Conservation (phyloP, 2,113 vertebrate species). For the Holacanthus passer region DNA sequence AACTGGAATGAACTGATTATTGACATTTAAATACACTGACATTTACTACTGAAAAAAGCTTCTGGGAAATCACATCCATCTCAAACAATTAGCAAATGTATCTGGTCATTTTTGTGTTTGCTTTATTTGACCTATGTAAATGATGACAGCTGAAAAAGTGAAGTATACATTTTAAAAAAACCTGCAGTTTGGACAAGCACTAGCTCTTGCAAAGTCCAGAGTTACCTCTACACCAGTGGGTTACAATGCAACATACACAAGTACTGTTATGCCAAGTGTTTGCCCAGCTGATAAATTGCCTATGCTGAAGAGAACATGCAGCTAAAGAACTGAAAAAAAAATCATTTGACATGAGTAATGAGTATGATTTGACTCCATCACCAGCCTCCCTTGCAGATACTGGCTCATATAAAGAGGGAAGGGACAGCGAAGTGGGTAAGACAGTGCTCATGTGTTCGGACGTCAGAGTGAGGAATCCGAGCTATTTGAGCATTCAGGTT, state of each 20-base stretch:
- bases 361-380: neutral
- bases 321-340: neutral
- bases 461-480: conserved; percentile 44
- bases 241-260: neutral
- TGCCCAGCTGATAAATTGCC: neutral
- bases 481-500: conserved; percentile 38
- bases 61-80: neutral
- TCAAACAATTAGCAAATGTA: neutral
- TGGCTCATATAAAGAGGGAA: neutral
- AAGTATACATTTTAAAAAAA: no score
- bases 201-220: no score
- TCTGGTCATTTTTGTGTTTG: no score
- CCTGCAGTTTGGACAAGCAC: no score
- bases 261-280: conserved; percentile 1
- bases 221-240: no score
- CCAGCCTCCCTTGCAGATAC: neutral
- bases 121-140: neutral
- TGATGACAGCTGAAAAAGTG: no score
- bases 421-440: neutral
- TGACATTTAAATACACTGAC: neutral
- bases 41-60: neutral
- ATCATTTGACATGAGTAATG: neutral
- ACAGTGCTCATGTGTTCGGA: conserved; percentile 12
- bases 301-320: neutral
- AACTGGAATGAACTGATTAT: neutral